Percentiles rank a stretch among this genome's conserved stretches.
Evolutionary conservation across 2,888 invertebrate species (phyloP).

Genomic region (Cheilosia pagana): DNA sequence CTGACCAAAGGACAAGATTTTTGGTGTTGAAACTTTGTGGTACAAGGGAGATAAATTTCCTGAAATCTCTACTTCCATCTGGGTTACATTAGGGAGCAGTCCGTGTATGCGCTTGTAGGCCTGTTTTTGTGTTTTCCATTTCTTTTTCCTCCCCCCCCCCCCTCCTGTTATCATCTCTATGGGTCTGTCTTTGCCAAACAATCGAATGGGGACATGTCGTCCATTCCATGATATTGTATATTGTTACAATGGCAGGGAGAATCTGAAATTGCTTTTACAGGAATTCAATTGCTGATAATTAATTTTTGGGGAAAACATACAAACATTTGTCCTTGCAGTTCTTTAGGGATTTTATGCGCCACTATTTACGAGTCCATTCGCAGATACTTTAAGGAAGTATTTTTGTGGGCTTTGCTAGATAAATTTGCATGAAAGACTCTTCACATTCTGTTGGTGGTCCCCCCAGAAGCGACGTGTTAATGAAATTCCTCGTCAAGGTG

Average conservation of each 20-base stretch:
- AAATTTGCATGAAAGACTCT: conserved; percentile 31
- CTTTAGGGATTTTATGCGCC: conserved; percentile 5
- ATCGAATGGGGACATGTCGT: conserved; percentile 73
- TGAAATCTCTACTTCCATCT: conserved; percentile 71
- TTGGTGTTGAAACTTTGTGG: conserved; percentile 73
- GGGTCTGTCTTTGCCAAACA: conserved; percentile 59
- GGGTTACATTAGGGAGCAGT: conserved; percentile 69
- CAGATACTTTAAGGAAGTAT: conserved; percentile 15
- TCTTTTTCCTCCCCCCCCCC: background rate
- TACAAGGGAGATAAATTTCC: conserved; percentile 68
- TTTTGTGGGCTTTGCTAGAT: conserved; percentile 18
- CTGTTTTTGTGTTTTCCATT: background rate
- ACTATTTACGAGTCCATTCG: conserved; percentile 19
- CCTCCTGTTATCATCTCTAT: background rate
- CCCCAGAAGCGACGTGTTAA: conserved; percentile 54
- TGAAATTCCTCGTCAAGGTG: conserved; percentile 72
- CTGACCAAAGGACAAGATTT: conserved; percentile 74
- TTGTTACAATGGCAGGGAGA: conserved; percentile 40
- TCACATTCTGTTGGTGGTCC: conserved; percentile 26
- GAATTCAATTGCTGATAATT: conserved; percentile 72
- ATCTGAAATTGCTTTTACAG: conserved; percentile 64
- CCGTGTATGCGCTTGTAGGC: conserved; percentile 37
- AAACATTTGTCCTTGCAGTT: conserved; percentile 17
- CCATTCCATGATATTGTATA: conserved; percentile 60
- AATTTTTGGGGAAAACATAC: conserved; percentile 50